Percentiles rank a stretch among this genome's conserved stretches.
Conservation (phyloP, 2,113 vertebrate species). For the Struthidea cinerea region DNA sequence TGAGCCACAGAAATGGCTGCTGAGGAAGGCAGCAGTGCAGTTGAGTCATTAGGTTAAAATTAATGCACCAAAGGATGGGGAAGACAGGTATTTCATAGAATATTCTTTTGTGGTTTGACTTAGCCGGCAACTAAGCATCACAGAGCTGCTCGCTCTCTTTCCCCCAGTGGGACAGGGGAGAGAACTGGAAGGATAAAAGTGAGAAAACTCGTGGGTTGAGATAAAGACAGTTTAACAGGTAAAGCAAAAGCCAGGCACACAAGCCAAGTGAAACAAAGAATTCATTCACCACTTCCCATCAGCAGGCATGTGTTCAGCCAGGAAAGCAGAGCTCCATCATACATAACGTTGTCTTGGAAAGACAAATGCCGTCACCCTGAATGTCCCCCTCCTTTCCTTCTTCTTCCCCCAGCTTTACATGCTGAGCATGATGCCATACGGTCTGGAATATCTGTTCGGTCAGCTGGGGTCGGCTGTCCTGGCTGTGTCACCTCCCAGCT, state of each 20-base stretch:
- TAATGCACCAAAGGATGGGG: background rate
- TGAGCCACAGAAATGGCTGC: background rate
- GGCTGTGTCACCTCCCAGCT: background rate
- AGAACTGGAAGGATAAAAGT: background rate
- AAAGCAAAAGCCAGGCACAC: background rate
- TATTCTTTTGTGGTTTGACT: background rate
- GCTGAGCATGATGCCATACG: background rate
- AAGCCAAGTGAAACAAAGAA: background rate
- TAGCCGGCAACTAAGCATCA: background rate
- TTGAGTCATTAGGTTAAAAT: background rate
- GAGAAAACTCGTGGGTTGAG: background rate
- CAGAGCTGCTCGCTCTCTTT: background rate
- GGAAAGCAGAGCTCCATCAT: background rate
- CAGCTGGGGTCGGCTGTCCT: background rate
- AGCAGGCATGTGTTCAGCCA: background rate
- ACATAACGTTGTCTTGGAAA: fast-evolving
- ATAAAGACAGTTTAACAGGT: background rate
- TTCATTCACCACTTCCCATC: background rate
- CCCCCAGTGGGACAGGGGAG: background rate
- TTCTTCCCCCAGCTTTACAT: background rate
- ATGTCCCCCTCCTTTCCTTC: background rate
- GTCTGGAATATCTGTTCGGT: background rate
- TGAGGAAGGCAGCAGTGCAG: background rate
- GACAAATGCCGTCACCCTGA: background rate
- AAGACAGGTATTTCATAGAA: background rate